These are phyloP conservation scores for Gymnogyps californianus DNA, from an alignment of 2,113 vertebrate genomes.

Conservation along the genomic window DNA sequence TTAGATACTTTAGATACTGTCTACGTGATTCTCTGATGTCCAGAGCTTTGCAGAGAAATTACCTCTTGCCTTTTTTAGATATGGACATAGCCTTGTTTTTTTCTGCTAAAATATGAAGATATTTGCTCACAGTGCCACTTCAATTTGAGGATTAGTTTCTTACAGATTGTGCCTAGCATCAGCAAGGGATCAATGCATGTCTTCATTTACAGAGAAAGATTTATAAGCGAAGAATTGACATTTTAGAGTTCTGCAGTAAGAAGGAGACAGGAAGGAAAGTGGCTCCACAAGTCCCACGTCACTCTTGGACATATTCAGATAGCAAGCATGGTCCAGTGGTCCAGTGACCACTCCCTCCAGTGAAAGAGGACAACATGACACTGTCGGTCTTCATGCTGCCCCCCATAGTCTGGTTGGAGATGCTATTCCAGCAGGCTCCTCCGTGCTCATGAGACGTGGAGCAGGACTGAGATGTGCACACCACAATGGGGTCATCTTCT, in stretches of 20 bases:
- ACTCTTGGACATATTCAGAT: not conserved
- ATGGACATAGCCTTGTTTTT: not conserved
- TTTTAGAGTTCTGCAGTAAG: not conserved
- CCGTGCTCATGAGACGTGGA: rapidly evolving
- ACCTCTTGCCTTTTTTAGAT: not conserved
- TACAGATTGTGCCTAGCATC: not conserved
- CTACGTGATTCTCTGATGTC: not conserved
- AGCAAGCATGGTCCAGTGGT: not conserved
- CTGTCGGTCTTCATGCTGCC: not conserved
- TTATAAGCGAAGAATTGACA: not conserved
- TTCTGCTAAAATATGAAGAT: not conserved
- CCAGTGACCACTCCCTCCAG: not conserved
- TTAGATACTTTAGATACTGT: not conserved
- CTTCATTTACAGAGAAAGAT: not conserved
- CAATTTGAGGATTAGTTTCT: not conserved
- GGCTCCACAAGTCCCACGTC: not conserved
- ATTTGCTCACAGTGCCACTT: not conserved
- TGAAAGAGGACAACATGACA: not conserved
- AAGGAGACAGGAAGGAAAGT: not conserved
- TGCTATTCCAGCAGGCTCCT: not conserved
- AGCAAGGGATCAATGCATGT: not conserved
- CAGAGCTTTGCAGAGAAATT: not conserved
- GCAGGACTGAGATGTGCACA: not conserved
- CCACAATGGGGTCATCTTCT: rapidly evolving
- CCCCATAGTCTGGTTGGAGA: not conserved